These are phyloP conservation scores for Scopus umbretta DNA, from an alignment of 2,113 vertebrate genomes.

Conservation along the genomic window DNA sequence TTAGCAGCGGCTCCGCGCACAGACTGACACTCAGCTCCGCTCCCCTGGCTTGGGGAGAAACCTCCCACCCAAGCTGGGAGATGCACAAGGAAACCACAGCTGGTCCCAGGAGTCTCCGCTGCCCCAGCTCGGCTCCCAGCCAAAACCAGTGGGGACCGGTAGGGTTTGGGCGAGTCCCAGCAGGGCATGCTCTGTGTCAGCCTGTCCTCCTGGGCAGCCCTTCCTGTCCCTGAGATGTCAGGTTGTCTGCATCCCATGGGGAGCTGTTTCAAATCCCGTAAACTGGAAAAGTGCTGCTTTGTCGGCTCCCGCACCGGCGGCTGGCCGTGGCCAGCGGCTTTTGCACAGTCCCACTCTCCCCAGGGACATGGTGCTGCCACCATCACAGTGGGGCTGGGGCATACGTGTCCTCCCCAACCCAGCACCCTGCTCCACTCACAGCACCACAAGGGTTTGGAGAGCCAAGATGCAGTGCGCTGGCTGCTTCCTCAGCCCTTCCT, in stretches of 20 bases:
- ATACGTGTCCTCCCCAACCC: accelerated
- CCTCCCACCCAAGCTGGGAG: background rate
- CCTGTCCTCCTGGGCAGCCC: background rate
- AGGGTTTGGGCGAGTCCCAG: background rate
- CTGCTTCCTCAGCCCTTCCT: background rate
- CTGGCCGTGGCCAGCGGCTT: background rate
- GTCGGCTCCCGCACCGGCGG: background rate
- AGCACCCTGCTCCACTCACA: background rate
- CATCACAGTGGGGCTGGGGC: accelerated
- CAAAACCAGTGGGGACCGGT: background rate
- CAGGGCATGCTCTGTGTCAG: background rate
- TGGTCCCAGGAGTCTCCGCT: accelerated
- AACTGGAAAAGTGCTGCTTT: background rate
- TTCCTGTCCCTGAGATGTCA: background rate
- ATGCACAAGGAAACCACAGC: background rate
- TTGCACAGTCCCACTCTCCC: background rate
- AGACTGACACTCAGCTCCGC: background rate
- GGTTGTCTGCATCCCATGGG: background rate
- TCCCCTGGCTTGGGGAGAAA: background rate
- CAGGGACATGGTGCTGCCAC: background rate
- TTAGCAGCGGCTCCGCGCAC: background rate
- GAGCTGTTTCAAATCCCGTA: constrained; percentile 25
- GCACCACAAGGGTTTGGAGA: background rate
- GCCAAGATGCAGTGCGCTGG: accelerated
- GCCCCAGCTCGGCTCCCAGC: background rate